Evolutionary conservation across 1,140 invertebrate genomes (phyloP), one percentile per base, ranked within the genome.

Genomic region (Zophobas morio): DNA sequence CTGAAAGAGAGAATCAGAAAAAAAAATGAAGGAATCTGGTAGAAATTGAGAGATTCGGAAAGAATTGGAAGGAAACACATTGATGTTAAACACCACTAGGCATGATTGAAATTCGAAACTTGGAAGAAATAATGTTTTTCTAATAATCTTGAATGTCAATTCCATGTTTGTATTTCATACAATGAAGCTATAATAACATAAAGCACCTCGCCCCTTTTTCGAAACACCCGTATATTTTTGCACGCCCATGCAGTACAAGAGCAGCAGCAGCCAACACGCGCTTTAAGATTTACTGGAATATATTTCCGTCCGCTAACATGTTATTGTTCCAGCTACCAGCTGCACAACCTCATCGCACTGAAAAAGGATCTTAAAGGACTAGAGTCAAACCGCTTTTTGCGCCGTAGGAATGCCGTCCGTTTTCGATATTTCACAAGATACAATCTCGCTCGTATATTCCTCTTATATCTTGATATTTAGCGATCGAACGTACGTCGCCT

Each of bases 271-370:
- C 54, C 37, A 73, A 73, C 71, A 73, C 71, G 71, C 71, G 71
- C 54, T 73, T 42, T 4, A 37, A 73, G 71, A 73, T 73, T 73
- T 73, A 73, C 49, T 73, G 71, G 71, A 73, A 73, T 73, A 73
- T 73, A 73, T 73, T 73, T 73, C 71, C 39, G 71, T 73, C 37
- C 36, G 71, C 32, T 72, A 56, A 73, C 71, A 73, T 73, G 71
- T 73, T 56, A 73, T 73, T 73, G 71, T 73, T 73, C 54, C 71
- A 73, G 71, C 71, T 73, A 73, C 71, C 71, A 73, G 54, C 71
- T 73, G 71, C 71, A 73, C 49, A 47, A 36, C 51, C 60, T 51
- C 49, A 20, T 20, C n/a, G 60, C 60, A 66, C 37, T 42, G 60
- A 66, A 66, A 66, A 66, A 66, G 60, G 60, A 66, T 66, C 60